Evolutionary conservation across 2,797 vertebrate genomes (phyloP).

Genomic region (Vultur gryphus): DNA sequence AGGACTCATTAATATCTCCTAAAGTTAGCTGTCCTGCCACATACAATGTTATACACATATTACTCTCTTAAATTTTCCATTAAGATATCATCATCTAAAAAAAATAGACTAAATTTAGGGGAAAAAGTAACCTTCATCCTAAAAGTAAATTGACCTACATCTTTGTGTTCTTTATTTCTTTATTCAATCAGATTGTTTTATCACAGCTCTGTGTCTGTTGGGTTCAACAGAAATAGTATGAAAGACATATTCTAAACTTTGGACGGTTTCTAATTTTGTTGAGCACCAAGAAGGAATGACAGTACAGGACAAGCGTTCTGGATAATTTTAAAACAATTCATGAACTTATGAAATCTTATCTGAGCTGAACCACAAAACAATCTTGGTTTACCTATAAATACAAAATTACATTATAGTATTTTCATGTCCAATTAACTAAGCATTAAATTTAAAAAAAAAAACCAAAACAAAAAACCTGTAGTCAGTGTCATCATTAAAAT

Average conservation of each 20-base stretch:
- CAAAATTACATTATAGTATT: neutral
- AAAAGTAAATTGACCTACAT: neutral
- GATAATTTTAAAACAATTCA: neutral
- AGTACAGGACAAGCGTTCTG: neutral
- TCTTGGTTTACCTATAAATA: neutral
- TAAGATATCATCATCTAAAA: neutral
- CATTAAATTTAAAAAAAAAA: neutral
- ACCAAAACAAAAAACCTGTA: neutral
- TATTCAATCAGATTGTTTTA: neutral
- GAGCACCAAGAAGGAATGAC: neutral
- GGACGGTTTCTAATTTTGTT: neutral
- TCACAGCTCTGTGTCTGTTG: neutral
- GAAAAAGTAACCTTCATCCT: neutral
- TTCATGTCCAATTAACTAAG: neutral
- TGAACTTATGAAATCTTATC: neutral
- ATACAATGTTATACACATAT: rapidly evolving
- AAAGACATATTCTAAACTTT: neutral
- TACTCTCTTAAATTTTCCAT: neutral
- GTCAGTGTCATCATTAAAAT: neutral
- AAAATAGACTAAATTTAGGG: neutral
- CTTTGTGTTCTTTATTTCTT: neutral
- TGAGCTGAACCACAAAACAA: neutral
- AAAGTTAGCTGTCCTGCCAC: slow-evolving; percentile 1
- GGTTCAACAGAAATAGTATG: neutral
- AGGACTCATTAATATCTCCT: neutral